Base-by-base conservation (phyloP, 2,888 invertebrate genomes). In the Malthinus seriepunctatus region DNA sequence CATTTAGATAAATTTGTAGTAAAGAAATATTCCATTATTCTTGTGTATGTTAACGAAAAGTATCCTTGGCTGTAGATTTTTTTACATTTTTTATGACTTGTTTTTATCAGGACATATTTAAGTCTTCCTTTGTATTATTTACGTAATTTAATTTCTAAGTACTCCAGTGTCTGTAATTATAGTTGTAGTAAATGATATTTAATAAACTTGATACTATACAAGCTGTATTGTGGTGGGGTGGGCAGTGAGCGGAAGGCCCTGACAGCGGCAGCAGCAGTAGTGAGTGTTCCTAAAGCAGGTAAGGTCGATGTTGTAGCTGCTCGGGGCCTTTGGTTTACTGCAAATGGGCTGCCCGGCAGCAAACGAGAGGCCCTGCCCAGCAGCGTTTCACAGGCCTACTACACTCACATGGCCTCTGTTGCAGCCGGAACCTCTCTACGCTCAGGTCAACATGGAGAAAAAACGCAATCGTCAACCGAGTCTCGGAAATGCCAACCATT, bases 391-490 rank as follows among this genome's bases (percentile, higher is more conserved):
- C 54, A 51, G 62, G 51, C 55, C 53, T 46, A 56, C 53, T 46
- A 56, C 51, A 62, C 61, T 64, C 52, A 64, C 56, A 62, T 59
- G 55, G 63, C 63, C 63, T 67, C 65, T 69, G 71, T 78, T 75
- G 57, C 73, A 78, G 76, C 77, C 76, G 69, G 86, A 86, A 73
- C 86, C 86, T 45, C 78, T 86, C 51, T 86, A 86, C 75, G 86
- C 86, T 68, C 85, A 86, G 79, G 86, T 86, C 64, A 86, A 86
- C 71, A 80, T 86, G 73, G 85, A 86, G 71, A 85, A 84, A 76
- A 86, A 86, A 72, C 82, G 84, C 67, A 83, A 83, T 69, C 79
- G 84, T 39, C 79, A 79, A 66, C 76, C 78, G 35, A 79, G 78
- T 65, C 72, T 78, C 53, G 70, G 71, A 51, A 73, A 71, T 63